Percentiles rank a stretch among this genome's conserved stretches.
Conservation (phyloP, 2,797 vertebrate genomes). For the Premnoplex brunnescens region DNA sequence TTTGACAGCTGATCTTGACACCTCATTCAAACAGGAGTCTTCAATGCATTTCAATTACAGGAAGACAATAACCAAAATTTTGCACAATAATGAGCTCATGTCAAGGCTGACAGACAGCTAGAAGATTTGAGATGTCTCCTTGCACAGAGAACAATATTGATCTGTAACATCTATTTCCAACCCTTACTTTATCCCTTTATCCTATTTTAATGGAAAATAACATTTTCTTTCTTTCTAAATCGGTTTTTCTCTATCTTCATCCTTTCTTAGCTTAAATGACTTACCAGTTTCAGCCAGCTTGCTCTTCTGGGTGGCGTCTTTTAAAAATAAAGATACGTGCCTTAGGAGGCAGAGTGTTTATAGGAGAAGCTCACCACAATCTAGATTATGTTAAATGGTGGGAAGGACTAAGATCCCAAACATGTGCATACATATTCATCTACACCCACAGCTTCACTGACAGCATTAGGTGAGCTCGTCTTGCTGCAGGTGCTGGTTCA, state of each 20-base stretch:
- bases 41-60: neutral
- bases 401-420: conserved; percentile 48
- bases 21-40: neutral
- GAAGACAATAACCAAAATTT: neutral
- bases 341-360: conserved; percentile 23
- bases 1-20: conserved; percentile 27
- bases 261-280: neutral
- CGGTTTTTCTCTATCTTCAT: neutral
- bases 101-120: conserved; percentile 8
- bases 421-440: conserved; percentile 10
- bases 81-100: neutral
- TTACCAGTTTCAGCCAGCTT: conserved; percentile 5
- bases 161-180: neutral
- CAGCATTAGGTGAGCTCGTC: neutral
- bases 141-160: neutral
- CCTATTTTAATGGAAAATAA: neutral
- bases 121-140: neutral
- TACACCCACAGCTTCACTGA: conserved; percentile 29
- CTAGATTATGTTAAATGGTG: conserved; percentile 46
- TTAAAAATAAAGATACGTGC: neutral
- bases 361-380: conserved; percentile 15
- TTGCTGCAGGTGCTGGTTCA: neutral
- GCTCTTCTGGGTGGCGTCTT: neutral
- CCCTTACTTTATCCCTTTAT: neutral
- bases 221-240: neutral